Evolutionary conservation across 2,113 vertebrate genomes (phyloP).

Genomic region (Scomber japonicus): DNA sequence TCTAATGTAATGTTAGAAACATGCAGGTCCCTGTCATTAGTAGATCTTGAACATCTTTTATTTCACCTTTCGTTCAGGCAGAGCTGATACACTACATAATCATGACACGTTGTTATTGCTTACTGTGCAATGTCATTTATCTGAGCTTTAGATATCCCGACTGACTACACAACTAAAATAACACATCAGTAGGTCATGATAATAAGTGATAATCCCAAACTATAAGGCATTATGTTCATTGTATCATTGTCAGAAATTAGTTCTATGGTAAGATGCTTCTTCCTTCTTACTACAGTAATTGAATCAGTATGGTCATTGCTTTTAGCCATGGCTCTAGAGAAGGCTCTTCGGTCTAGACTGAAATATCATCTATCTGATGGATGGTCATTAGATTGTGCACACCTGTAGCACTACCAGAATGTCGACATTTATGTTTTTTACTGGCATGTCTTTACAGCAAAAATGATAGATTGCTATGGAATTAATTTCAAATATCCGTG

Average conservation of each 20-base stretch:
- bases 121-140: neutral
- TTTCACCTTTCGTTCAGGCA: neutral
- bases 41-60: neutral
- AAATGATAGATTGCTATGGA: too few relatives aligned
- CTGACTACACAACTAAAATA: neutral
- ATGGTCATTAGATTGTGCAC: neutral
- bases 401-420: too few relatives aligned
- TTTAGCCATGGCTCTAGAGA: neutral
- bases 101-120: neutral
- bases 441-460: too few relatives aligned
- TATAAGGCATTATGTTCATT: neutral
- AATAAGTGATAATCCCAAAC: neutral
- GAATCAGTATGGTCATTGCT: neutral
- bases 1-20: neutral
- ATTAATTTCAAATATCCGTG: too few relatives aligned
- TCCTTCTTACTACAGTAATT: neutral
- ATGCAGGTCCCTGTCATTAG: slow-evolving; percentile 3
- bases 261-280: neutral
- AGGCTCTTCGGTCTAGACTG: neutral
- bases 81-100: neutral
- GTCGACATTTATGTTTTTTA: too few relatives aligned
- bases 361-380: neutral
- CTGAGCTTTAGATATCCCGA: neutral
- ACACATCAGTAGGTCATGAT: too few relatives aligned
- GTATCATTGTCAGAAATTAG: neutral